Evolutionary conservation across 1,140 invertebrate genomes (phyloP), one percentile per base, ranked within the genome.

Genomic region (Cherax quadricarinatus): DNA sequence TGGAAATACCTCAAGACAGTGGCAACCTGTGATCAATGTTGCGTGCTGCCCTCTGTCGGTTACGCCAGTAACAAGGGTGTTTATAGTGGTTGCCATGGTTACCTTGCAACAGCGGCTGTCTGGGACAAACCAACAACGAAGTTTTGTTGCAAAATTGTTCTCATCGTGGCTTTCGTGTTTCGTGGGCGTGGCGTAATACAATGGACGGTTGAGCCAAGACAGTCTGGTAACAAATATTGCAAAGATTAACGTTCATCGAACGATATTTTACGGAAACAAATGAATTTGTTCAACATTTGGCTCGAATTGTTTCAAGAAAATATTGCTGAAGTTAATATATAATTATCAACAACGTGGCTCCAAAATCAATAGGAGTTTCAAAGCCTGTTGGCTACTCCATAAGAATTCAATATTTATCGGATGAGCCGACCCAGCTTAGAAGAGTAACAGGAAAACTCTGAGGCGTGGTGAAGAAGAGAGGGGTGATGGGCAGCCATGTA

Each of bases 41-140:
- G 86, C 51, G 86, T 80, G 86, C 66, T 88, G 73, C 86, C 86
- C 24, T 88, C 86, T 88, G 30, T 79, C 75, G 73, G 86, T 7
- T 60, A 62, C 70, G 48, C 49, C n/a, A 6, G n/a, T 49, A 88
- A 88, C 78, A 16, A 80, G 21, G 24, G 78, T 88, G 86, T 88
- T 88, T 88, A 79, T 48, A 60, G 73, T 21, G 24, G 86, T 88
- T 88, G 75, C 75, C 86, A 88, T 88, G 86, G 86, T 24, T 88
- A 88, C 86, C 86, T 88, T 88, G 24, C 75, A 24, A n/a, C 70
- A 9, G 73, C 66, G n/a, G 86, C 57, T 41, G 30, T 41, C 75
- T 41, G 51, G 41, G 78, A 88, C 86, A 80, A 80, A 78, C 49
- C 78, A 51, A n/a, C 41, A 62, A 18, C 48, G 75, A 88, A 51